Base-by-base conservation (phyloP, 2,888 invertebrate genomes). In the Epirrita christyi region DNA sequence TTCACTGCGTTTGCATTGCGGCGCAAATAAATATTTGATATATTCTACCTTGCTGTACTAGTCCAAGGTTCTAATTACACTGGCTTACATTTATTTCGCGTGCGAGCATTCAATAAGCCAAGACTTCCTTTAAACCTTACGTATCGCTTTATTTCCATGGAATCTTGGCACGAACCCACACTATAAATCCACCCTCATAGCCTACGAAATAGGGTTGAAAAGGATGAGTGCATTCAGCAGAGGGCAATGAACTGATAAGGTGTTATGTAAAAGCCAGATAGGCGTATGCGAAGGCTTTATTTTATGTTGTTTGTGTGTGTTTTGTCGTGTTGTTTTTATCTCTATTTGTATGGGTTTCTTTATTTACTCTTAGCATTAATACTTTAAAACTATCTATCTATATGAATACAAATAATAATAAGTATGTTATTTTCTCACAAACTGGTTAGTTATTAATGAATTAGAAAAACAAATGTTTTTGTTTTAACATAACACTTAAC, bases 71-170 rank as follows among this genome's bases (percentile, higher is more conserved):
- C 61, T 51, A 61, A 61, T 58, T 58, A 55, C 9, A 52, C 55
- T 61, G 59, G 61, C 41, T 54, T 43, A 61, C 63, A 58, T 58
- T 58, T 58, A 63, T 56, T 58, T 65, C 64, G 65, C 67, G 67
- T 67, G 67, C 58, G 45, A 62, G 55, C 51, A 63, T 65, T 67
- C 67, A 65, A 67, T 65, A 67, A 61, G 40, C 57, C 58, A 45
- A 59, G 49, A 56, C 63, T 63, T 62, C 55, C 65, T 59, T 55
- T 60, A 64, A 55, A 60, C 55, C 63, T 60, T 53, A 57, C 64
- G 59, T 63, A 63, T 63, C 65, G 55, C 58, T 61, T 40, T 53
- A 58, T 67, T n/a, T 64, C 55, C 57, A 65, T 63, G 59, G 61
- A 48, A 43, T 53, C 60, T 60, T 58, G 49, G 47, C 67, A 62